Percentiles rank a stretch among this genome's conserved stretches.
Conservation (phyloP, 2,113 vertebrate species). For the Hepsetus odoe region DNA sequence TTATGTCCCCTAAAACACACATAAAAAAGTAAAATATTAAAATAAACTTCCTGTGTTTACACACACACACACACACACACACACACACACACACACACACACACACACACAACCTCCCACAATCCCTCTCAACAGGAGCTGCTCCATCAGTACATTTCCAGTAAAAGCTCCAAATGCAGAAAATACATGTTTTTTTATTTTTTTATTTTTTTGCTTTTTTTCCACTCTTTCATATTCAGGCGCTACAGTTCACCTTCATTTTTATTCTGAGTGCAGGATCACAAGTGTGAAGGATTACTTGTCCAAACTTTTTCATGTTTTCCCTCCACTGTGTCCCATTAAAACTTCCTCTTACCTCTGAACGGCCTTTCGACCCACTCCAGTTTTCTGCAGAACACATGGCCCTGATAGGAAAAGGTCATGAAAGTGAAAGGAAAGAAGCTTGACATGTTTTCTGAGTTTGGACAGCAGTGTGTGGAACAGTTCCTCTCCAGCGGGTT, state of each 20-base stretch:
- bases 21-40: too few species aligned
- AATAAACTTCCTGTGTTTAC: too few species aligned
- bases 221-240: neutral
- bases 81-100: slow-evolving; percentile 38
- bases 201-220: neutral
- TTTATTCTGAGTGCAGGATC: neutral
- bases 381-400: neutral
- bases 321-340: neutral
- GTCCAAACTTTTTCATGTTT: neutral
- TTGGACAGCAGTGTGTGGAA: neutral
- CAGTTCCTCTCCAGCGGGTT: neutral
- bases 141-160: slow-evolving; percentile 10
- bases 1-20: too few species aligned
- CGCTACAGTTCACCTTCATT: neutral
- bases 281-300: too few species aligned
- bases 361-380: neutral
- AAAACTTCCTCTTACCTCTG: neutral
- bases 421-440: neutral
- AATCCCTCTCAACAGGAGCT: neutral
- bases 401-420: neutral
- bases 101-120: slow-evolving; percentile 33
- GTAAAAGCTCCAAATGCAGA: neutral
- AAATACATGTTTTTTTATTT: too few species aligned
- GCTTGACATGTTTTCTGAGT: neutral
- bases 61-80: too few species aligned